A percentile compares a stretch with the other conserved stretches of the same genome.
These are phyloP conservation scores for Craseonycteris thonglongyai DNA, from an alignment of 2,113 vertebrate species.

Conservation along the genomic window DNA sequence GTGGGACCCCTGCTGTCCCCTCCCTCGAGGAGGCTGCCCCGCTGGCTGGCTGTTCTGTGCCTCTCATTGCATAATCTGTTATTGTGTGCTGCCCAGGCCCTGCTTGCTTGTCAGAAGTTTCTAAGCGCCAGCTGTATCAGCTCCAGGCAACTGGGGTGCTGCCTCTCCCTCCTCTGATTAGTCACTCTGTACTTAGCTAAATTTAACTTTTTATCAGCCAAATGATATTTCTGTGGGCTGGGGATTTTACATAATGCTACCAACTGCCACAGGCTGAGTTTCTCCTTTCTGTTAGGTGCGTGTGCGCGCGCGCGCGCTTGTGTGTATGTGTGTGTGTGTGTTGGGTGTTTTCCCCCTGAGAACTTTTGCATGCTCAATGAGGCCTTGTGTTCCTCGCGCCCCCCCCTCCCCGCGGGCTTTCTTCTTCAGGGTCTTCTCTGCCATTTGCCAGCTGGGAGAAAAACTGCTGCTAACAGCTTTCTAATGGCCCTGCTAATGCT, in stretches of 20 bases:
- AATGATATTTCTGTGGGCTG: conserved; percentile 74
- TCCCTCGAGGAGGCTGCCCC: neutral
- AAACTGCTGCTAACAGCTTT: neutral
- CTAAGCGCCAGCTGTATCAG: conserved; percentile 68
- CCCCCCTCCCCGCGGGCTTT: neutral
- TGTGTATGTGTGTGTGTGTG: too few species aligned
- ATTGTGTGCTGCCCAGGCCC: conserved; percentile 46
- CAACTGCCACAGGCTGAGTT: conserved; percentile 70
- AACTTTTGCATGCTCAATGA: neutral
- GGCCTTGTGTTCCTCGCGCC: neutral
- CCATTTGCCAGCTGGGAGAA: neutral
- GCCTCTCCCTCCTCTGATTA: conserved; percentile 72
- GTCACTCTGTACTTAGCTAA: conserved; percentile 76
- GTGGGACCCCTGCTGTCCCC: neutral
- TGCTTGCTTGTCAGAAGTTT: conserved; percentile 69
- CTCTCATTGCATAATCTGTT: conserved; percentile 67
- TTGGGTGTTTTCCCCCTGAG: neutral
- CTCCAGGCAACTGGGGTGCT: conserved; percentile 70
- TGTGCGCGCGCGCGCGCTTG: neutral
- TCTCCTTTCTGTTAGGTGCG: neutral
- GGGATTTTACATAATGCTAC: conserved; percentile 73
- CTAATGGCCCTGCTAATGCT: neutral
- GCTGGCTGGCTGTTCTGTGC: neutral
- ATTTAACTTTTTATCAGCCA: conserved; percentile 76
- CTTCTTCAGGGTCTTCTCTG: neutral